Base-by-base conservation (phyloP, 2,113 vertebrate species). In the Boleophthalmus pectinirostris region DNA sequence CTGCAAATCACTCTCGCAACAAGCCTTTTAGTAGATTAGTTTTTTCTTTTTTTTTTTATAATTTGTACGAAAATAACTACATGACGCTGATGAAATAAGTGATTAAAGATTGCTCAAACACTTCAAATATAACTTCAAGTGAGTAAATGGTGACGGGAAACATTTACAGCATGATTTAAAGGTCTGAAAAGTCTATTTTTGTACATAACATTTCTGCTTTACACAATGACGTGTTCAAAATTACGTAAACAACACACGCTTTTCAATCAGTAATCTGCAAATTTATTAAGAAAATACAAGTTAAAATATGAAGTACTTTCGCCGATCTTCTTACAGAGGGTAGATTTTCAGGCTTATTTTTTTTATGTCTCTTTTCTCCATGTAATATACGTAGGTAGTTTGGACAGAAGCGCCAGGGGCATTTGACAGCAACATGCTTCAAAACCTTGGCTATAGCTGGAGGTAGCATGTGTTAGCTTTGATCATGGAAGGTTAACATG, bases 401-500 rank as follows among this genome's bases (percentile, higher is more conserved):
- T 71, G 77, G 83, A 83, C 70, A 70, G 56, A n/a, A 29, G 15
- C 35, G 81, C 86, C 81, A 3, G 69, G 43, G 20, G 82, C 77
- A 1, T 70, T 24, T 21, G 2, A 46, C 5, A 56, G 45, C 23
- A 16, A 5, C 9, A 8, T 21, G 0, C 8, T 74, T 80, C 71
- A 68, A 71, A 18, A 74, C 72, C 43, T 38, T 82, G 1, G 23
- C 74, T 61, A 25, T 61, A 18, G 56, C 56, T 58, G 56, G 56
- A 58, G 56, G 74, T 77, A 74, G 68, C 70, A 4, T 66, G 72
- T 69, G 63, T 66, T 16, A 56, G 38, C 74, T 88, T 84, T 85
- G 81, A 90, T 87, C 72, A 51, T 63, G 43, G 49, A 49, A 64
- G 15, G 77, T 81, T 82, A 25, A 68, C 74, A 82, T 77, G 71